Evolutionary conservation across 2,888 invertebrate genomes (phyloP).

Genomic region (Nomada hirtipes): DNA sequence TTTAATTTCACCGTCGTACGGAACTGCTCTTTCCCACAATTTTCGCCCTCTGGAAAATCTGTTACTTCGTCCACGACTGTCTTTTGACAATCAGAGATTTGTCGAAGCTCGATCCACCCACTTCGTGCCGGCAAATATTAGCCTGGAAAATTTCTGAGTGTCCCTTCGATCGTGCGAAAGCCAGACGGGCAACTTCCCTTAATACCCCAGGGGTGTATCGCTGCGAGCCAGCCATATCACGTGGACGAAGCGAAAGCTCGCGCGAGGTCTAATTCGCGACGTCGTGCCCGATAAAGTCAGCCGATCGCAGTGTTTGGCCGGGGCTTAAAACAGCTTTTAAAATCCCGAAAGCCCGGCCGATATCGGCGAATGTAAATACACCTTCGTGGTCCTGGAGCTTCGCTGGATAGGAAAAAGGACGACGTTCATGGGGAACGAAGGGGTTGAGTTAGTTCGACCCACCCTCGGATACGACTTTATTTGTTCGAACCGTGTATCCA

Average conservation of each 20-base stretch:
- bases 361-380: constrained; percentile 61
- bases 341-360: constrained; percentile 48
- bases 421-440: not conserved
- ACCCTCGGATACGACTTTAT: constrained; percentile 46
- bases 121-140: not conserved
- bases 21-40: not conserved
- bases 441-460: not conserved
- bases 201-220: constrained; percentile 7
- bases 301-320: constrained; percentile 41
- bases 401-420: not conserved
- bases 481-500: constrained; percentile 51
- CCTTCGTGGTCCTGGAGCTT: not conserved
- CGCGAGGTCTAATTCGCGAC: constrained; percentile 38
- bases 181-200: not conserved
- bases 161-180: constrained; percentile 3
- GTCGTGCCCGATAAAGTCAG: constrained; percentile 52
- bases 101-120: not conserved
- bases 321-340: constrained; percentile 62
- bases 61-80: not conserved
- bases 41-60: no score
- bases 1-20: no score
- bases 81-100: not conserved
- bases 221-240: constrained; percentile 5
- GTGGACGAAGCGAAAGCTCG: not conserved
- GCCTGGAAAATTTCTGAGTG: not conserved